Base-by-base conservation (phyloP, 2,888 invertebrate species). In the Lordiphosa andalusiaca region DNA sequence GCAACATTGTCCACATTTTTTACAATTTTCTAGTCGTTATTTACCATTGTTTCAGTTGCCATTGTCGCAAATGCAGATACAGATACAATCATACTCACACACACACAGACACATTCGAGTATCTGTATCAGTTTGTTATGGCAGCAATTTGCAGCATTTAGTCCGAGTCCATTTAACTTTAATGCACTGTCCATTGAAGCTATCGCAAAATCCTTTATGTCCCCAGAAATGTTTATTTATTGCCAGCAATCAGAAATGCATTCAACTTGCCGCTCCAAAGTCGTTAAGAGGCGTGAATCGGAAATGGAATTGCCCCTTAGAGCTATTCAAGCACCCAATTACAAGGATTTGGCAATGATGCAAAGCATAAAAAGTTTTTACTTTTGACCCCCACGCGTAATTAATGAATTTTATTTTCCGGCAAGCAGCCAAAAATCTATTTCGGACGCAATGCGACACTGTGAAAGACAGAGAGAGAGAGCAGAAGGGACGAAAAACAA, bases 21-120 rank as follows among this genome's bases (percentile, higher is more conserved):
- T 65, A 81, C 77, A 77, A 81, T 77, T 76, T 72, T 81, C 77
- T 72, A 77, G 81, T 81, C 77, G 77, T 77, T 81, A 81, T 77
- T 76, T 72, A 77, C 81, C 69, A 77, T 77, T 77, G 77, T 77
- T 77, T 67, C 61, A 69, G 62, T 69, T 67, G 58, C 53, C 57
- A 62, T 63, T 67, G 68, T 59, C 41, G 55, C 59, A 53, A 51
- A 54, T 48, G 46, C 54, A 57, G 41, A 56, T 40, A 38, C 21
- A 66, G 25, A 50, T 46, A 41, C 21, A 47, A 47, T 41, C 54
- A 39, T 44, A 23, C 35, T 37, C 13, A 12, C 13, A 61, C 41
- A 51, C 39, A 56, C 33, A 50, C 41, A 41, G 25, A 35, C 40
- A 39, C 23, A 37, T 30, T 56, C 23, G 13, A 36, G 33, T 36